Conservation (phyloP, 2,797 vertebrate genomes). For the Sus cebifrons region DNA sequence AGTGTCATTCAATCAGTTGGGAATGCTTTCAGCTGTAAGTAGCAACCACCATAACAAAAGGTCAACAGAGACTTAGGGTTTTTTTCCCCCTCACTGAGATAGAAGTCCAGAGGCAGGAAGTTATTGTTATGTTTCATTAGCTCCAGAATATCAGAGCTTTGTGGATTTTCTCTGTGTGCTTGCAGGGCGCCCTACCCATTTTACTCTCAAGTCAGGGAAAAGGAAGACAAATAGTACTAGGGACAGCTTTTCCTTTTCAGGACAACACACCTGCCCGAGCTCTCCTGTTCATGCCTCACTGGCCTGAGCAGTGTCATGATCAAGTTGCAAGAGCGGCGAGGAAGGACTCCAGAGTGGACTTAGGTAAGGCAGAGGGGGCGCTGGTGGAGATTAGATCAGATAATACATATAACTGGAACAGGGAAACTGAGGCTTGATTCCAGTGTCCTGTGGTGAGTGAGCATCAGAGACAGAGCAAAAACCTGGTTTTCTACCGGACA, state of each 20-base stretch:
- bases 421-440: neutral
- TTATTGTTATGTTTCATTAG: neutral
- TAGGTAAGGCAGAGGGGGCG: neutral
- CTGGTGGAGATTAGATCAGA: neutral
- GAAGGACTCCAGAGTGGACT: too few relatives aligned
- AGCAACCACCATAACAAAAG: neutral
- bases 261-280: neutral
- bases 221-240: neutral
- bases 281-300: neutral
- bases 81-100: too few relatives aligned
- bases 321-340: too few relatives aligned
- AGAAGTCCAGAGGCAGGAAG: neutral
- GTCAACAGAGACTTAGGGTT: neutral
- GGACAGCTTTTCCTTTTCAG: neutral
- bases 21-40: neutral
- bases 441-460: neutral
- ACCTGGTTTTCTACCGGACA: neutral
- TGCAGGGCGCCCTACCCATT: neutral
- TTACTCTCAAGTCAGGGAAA: neutral
- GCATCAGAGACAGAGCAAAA: neutral
- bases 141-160: neutral
- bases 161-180: neutral
- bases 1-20: neutral
- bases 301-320: neutral
- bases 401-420: too few relatives aligned